Evolutionary conservation across 2,113 vertebrate genomes (phyloP).

Genomic region (Lycocorax pyrrhopterus): DNA sequence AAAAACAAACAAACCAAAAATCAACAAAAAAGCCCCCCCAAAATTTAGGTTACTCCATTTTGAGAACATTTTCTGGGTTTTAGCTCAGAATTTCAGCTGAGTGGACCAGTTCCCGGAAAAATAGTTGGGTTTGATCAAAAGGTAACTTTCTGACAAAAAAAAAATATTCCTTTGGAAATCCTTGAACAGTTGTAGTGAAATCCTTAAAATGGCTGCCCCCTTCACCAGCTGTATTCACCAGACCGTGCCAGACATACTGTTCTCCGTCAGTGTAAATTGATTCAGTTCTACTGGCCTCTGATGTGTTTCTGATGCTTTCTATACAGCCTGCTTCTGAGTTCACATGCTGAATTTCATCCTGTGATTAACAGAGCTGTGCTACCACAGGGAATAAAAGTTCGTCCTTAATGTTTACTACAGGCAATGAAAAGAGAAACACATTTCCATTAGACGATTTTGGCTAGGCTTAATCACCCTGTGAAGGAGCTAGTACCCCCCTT

Average conservation of each 20-base stretch:
- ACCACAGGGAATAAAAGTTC: neutral
- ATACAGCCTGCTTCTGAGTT: neutral
- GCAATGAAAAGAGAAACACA: neutral
- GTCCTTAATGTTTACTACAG: neutral
- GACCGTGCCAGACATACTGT: neutral
- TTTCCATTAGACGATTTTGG: neutral
- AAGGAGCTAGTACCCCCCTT: neutral
- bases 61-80: neutral
- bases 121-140: neutral
- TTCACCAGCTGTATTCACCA: neutral
- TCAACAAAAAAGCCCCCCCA: rapidly evolving
- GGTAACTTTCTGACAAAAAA: neutral
- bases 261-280: neutral
- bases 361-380: neutral
- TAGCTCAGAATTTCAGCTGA: neutral
- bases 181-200: neutral
- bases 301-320: neutral
- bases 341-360: neutral
- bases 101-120: neutral
- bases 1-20: neutral
- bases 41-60: neutral
- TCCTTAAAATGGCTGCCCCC: neutral
- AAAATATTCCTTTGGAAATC: neutral
- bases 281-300: neutral
- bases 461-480: neutral